Evolutionary conservation across 2,113 vertebrate species (phyloP).

Genomic region (Emydocephalus ijimae): DNA sequence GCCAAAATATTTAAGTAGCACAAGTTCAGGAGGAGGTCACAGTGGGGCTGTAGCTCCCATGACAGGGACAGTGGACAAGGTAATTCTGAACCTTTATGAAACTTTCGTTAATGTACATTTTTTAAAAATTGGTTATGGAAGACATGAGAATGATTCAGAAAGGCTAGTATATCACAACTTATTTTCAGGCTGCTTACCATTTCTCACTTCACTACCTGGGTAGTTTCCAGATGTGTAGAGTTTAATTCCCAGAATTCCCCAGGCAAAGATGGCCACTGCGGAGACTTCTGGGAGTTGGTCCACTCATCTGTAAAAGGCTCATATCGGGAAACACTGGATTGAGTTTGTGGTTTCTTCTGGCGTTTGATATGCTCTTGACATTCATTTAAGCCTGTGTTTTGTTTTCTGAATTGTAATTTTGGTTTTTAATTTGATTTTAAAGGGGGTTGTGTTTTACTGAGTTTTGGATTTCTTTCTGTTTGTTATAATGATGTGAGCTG

Average conservation of each 20-base stretch:
- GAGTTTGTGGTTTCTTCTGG: background rate
- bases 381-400: background rate
- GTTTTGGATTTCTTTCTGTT: background rate
- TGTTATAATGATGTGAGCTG: background rate
- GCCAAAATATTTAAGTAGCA: constrained; percentile 81
- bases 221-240: background rate
- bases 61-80: constrained; percentile 98
- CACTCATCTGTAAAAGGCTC: background rate
- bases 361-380: background rate
- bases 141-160: background rate
- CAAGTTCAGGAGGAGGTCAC: constrained; percentile 69
- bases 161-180: background rate
- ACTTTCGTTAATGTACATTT: background rate
- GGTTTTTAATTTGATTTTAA: background rate
- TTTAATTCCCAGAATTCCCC: background rate
- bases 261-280: background rate
- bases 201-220: background rate
- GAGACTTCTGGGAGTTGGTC: background rate
- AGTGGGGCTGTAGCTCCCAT: constrained; percentile 87
- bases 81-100: constrained; percentile 45
- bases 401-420: background rate
- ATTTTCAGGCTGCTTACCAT: background rate
- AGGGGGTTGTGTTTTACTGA: background rate
- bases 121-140: background rate
- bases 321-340: background rate